These are phyloP conservation scores for Coptodon rendalli DNA, from an alignment of 2,113 vertebrate species.

Conservation along the genomic window DNA sequence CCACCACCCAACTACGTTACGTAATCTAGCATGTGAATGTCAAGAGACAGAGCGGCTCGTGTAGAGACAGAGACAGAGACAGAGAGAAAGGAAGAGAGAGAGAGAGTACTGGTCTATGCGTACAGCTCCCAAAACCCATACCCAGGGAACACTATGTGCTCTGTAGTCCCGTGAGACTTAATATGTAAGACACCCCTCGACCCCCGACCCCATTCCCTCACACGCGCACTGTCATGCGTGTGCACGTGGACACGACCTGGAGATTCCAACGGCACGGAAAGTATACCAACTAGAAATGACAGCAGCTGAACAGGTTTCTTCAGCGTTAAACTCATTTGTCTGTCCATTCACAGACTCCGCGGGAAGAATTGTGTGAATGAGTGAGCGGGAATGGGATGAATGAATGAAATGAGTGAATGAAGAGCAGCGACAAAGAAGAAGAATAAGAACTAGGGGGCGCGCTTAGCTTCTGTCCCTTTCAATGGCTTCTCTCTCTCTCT, in stretches of 20 bases:
- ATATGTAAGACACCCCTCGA: not conserved
- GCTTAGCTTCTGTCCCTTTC: not conserved
- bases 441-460: not conserved
- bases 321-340: not conserved
- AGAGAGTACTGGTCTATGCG: constrained; percentile 13
- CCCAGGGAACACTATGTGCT: constrained; percentile 48
- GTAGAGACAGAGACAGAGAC: not conserved
- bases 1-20: constrained; percentile 35
- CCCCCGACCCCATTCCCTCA: not conserved
- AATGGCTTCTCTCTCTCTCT: not conserved
- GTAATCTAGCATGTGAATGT: constrained; percentile 68
- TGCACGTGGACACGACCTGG: not conserved
- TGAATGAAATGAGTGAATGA: constrained; percentile 47
- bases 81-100: not conserved
- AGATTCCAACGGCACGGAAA: not conserved
- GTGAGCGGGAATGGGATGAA: constrained; percentile 24
- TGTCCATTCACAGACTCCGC: constrained; percentile 41
- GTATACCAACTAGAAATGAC: not conserved
- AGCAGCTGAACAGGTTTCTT: not conserved
- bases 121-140: constrained; percentile 42
- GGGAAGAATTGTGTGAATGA: constrained; percentile 46
- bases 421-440: not conserved
- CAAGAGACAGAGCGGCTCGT: constrained; percentile 43
- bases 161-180: constrained; percentile 30
- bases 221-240: not conserved